These are phyloP conservation scores for Macropus fuliginosus DNA, from an alignment of 2,797 vertebrate genomes.

Conservation along the genomic window DNA sequence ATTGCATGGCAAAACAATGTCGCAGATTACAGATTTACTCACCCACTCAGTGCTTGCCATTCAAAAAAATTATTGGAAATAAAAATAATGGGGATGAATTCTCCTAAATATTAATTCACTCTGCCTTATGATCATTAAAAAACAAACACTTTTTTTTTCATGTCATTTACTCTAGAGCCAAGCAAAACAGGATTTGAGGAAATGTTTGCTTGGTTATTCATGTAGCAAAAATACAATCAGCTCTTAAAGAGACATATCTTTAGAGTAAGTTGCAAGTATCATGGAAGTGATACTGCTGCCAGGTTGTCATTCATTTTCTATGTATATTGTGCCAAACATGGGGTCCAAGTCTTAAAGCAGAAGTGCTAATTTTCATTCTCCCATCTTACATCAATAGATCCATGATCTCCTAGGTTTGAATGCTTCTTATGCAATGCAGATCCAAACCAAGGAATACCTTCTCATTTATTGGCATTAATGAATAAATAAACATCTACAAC, in stretches of 20 bases:
- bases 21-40: neutral
- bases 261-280: neutral
- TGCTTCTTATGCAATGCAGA: neutral
- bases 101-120: neutral
- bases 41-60: neutral
- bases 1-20: neutral
- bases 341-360: neutral
- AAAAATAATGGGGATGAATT: neutral
- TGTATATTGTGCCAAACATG: neutral
- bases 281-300: neutral
- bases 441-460: neutral
- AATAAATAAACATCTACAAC: neutral
- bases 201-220: neutral
- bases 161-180: neutral
- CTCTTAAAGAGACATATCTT: conserved; percentile 27
- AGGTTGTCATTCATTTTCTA: neutral
- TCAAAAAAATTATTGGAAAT: conserved; percentile 26
- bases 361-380: neutral
- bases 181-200: neutral
- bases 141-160: neutral
- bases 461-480: neutral
- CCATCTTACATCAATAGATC: neutral
- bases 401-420: neutral
- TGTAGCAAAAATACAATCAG: neutral
- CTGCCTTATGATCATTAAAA: neutral